Evolutionary conservation across 2,888 invertebrate species (phyloP), one percentile per base, ranked within the genome.

Genomic region (Trachelus stipa): DNA sequence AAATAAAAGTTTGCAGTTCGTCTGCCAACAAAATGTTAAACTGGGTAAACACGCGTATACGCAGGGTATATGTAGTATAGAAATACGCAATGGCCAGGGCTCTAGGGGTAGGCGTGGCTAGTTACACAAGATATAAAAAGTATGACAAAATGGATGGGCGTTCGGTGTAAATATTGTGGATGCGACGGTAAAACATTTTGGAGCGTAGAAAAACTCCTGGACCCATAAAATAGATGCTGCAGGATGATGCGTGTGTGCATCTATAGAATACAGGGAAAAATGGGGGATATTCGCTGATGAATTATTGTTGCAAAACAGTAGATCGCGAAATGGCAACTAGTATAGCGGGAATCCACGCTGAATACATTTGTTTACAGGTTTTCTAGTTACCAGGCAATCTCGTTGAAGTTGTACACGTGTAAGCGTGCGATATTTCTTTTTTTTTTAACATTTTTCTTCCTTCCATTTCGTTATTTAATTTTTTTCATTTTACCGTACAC

Each of bases 261-360:
- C 12, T 12, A 37, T 37, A 37, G 37, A 37, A 37, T 12, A 12
- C 77, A 80, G 80, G 75, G 80, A 80, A 77, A 79, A 79, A 78
- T 77, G 80, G 78, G 82, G 74, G 81, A 82, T 81, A 81, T 81
- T 79, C 82, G 75, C 79, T 81, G 81, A 83, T 83, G 82, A 81
- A 83, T 83, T 81, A 83, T 83, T 81, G 82, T 81, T 83, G 80
- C 76, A 82, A 81, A 79, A 81, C 77, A 80, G 73, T 75, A 76
- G 73, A 23, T 23, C 37, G 34, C 34, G 34, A n/a, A n/a, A 34
- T 31, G 69, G 37, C 75, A 79, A 76, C 79, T 68, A 79, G 73
- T 34, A 33, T 56, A 76, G 68, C 69, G 69, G 73, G 75, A 71
- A 73, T 75, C 73, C 33, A 23, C 77, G 71, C 11, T n/a, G 75